These are phyloP conservation scores for Andrena camellia DNA, from an alignment of 2,888 invertebrate species.

Conservation along the genomic window DNA sequence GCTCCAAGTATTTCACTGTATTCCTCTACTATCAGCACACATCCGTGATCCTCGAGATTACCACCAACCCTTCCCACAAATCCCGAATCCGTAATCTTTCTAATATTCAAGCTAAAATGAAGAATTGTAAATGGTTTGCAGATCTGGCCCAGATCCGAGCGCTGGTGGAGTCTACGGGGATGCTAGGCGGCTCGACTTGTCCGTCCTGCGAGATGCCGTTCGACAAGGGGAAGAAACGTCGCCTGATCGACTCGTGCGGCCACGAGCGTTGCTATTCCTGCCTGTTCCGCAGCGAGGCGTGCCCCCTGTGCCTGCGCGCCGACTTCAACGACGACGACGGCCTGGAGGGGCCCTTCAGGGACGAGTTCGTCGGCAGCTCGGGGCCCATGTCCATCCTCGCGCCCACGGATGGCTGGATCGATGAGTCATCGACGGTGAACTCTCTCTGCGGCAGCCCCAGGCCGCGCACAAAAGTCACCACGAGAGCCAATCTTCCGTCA, in stretches of 20 bases:
- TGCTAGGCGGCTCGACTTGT: constrained; percentile 88
- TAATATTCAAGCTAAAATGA: neutral
- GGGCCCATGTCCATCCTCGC: constrained; percentile 74
- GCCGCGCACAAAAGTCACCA: constrained; percentile 77
- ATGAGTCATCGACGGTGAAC: constrained; percentile 82
- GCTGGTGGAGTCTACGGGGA: constrained; percentile 90
- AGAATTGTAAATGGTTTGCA: constrained; percentile 81
- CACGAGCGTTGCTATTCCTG: constrained; percentile 98
- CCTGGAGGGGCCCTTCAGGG: constrained; percentile 77
- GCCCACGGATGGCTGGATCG: constrained; percentile 80
- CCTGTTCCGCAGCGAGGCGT: constrained; percentile 96
- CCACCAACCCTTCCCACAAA: neutral
- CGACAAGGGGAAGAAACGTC: constrained; percentile 98
- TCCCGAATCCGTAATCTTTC: neutral
- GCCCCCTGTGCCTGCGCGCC: constrained; percentile 91
- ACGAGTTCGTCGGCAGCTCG: constrained; percentile 68
- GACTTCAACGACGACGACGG: constrained; percentile 85
- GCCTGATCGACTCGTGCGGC: constrained; percentile 97
- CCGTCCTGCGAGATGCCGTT: constrained; percentile 97
- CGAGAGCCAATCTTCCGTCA: constrained; percentile 72
- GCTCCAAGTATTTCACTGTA: too few species aligned
- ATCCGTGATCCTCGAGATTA: too few species aligned
- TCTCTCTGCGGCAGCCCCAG: constrained; percentile 83
- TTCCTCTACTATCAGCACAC: too few species aligned
- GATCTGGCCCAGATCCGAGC: constrained; percentile 94